Evolutionary conservation across 2,888 invertebrate genomes (phyloP), one percentile per base, ranked within the genome.

Genomic region (Molorchus minor): DNA sequence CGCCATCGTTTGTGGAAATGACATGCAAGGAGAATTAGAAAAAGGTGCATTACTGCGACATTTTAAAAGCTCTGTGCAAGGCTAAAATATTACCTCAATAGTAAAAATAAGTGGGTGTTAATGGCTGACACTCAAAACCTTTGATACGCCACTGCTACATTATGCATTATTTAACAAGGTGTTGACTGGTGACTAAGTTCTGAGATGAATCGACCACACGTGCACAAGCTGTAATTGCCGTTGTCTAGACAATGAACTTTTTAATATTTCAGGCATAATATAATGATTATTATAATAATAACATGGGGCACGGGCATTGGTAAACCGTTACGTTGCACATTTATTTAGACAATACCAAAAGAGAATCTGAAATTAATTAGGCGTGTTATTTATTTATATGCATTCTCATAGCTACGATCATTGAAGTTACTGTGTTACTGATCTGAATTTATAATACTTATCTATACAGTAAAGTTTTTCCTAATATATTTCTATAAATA

Each of bases 211-310:
- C 40, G 30, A 41, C 41, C 41, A 33, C 52, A 41, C 49, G 52
- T 30, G 52, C 21, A 52, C 52, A 52, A 52, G 40, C 52, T 16
- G 20, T 40, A 52, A 52, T 52, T 52, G 30, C 52, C 3, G 21
- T 41, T 33, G 52, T 52, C 52, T 52, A 52, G 52, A 52, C 52
- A 52, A 52, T 52, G 52, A 41, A 41, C 40, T 13, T 30, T 52
- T 52, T 16, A 52, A 52, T 52, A 36, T 41, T 41, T 52, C 41
- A 52, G 41, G 30, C 52, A 19, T 41, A 17, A 21, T 40, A 45
- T 41, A 20, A 45, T 21, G 25, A 25, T 16, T 30, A 45, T 45
- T 45, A 17, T 10, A n/a, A 17, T 45, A 45, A 45, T 45, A 45
- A 45, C 8, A 44, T 15, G 17, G 45, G 15, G 30, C 8, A 44